Evolutionary conservation across 1,140 invertebrate genomes (phyloP).

Genomic region (Achatina immaculata): DNA sequence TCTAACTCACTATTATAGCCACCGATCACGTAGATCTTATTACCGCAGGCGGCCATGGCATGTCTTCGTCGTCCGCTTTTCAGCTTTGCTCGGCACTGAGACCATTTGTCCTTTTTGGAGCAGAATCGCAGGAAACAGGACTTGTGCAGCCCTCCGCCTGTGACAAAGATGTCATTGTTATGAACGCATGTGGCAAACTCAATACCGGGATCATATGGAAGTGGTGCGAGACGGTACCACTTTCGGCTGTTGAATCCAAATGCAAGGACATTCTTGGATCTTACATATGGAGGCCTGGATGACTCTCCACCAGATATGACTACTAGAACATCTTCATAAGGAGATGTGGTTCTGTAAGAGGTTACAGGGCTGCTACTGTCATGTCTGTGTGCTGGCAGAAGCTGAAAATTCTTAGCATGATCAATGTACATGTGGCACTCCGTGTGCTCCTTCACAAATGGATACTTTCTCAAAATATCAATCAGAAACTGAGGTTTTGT

Average conservation of each 20-base stretch:
- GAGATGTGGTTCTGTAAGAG: slow-evolving; percentile 46
- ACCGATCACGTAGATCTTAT: slow-evolving; percentile 57
- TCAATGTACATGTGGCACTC: slow-evolving; percentile 52
- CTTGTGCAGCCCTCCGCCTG: slow-evolving; percentile 59
- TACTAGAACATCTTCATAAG: slow-evolving; percentile 59
- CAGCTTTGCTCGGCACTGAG: slow-evolving; percentile 51
- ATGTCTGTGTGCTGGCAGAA: slow-evolving; percentile 57
- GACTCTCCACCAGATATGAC: slow-evolving; percentile 60
- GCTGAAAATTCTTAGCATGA: slow-evolving; percentile 58
- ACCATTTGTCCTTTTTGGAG: slow-evolving; percentile 63
- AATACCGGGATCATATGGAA: slow-evolving; percentile 63
- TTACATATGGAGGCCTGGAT: slow-evolving; percentile 58
- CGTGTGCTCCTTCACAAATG: slow-evolving; percentile 47
- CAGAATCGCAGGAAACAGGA: slow-evolving; percentile 55
- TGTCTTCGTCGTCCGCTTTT: slow-evolving; percentile 58
- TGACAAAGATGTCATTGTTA: slow-evolving; percentile 62
- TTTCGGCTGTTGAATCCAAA: slow-evolving; percentile 58
- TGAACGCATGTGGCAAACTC: slow-evolving; percentile 62
- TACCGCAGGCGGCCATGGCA: slow-evolving; percentile 58
- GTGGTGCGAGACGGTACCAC: slow-evolving; percentile 56
- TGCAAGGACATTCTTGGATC: slow-evolving; percentile 56
- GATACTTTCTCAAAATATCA: slow-evolving; percentile 49
- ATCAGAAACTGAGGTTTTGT: slow-evolving; percentile 56
- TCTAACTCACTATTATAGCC: slow-evolving; percentile 60
- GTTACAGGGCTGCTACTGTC: slow-evolving; percentile 55